Percentiles rank a stretch among this genome's conserved stretches.
phyloP scores from a whole-genome alignment of 2,888 invertebrate genomes.

The Scaptodrosophila latifasciaeformis region DNA sequence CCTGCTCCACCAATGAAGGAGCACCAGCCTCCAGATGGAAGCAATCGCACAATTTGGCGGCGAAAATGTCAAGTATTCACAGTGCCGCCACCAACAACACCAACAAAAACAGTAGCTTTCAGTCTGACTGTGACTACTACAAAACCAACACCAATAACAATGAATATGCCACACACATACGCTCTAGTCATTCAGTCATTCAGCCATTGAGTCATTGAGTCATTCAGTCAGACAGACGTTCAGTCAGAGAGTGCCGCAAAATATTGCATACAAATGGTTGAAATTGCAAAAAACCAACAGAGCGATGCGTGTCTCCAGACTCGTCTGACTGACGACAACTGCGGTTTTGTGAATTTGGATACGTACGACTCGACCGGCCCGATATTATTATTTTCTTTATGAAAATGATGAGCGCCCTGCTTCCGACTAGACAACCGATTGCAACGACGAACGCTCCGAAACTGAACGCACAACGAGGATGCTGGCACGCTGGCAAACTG shows the following conservation, averaged over 20 bases:
- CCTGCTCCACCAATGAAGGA: constrained; percentile 3
- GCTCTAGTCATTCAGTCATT: constrained; percentile 16
- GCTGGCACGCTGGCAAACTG: constrained; percentile 35
- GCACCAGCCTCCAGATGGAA: constrained; percentile 14
- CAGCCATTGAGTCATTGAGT: not conserved
- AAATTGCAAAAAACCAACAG: no score
- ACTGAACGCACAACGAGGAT: constrained; percentile 55
- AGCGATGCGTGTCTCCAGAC: no score
- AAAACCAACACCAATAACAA: constrained; percentile 41
- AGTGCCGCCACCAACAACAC: constrained; percentile 24
- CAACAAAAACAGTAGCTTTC: constrained; percentile 26
- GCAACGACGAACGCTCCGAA: constrained; percentile 59
- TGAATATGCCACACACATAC: constrained; percentile 21
- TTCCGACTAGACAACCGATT: constrained; percentile 43
- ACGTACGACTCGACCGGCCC: no score
- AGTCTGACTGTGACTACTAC: not conserved
- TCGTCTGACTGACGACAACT: not conserved
- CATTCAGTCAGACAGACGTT: constrained; percentile 11
- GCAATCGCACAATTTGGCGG: constrained; percentile 69
- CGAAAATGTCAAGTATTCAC: constrained; percentile 65
- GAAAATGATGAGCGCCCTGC: constrained; percentile 4
- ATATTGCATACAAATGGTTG: not conserved
- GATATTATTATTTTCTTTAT: not conserved
- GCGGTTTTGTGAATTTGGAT: not conserved
- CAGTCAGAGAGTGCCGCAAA: constrained; percentile 22